Evolutionary conservation across 1,140 invertebrate species (phyloP).

Genomic region (Drosophila sulfurigaster): DNA sequence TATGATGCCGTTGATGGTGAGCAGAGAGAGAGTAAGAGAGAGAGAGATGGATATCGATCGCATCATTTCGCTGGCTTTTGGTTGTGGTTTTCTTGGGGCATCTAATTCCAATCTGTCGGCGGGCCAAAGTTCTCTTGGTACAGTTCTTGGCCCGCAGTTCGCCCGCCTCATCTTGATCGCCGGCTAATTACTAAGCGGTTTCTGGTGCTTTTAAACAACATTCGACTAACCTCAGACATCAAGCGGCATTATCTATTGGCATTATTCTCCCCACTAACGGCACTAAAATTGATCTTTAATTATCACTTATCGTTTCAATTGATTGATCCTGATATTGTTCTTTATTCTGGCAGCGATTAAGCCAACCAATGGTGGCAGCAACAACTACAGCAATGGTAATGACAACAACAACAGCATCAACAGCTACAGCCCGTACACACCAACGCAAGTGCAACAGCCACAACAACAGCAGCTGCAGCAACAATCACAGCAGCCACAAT

Average conservation of each 20-base stretch:
- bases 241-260: slow-evolving; percentile 44
- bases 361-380: slow-evolving; percentile 42
- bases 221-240: slow-evolving; percentile 57
- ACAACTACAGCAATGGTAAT: slow-evolving; percentile 33
- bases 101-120: slow-evolving; percentile 27
- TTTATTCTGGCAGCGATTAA: slow-evolving; percentile 47
- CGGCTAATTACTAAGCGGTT: slow-evolving; percentile 78
- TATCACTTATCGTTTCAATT: not conserved
- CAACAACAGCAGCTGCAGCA: slow-evolving; percentile 29
- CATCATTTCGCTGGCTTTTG: slow-evolving; percentile 44
- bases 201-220: slow-evolving; percentile 72
- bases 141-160: slow-evolving; percentile 42
- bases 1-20: slow-evolving; percentile 80
- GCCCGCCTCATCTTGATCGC: slow-evolving; percentile 57
- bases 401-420: slow-evolving; percentile 26
- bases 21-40: slow-evolving; percentile 33
- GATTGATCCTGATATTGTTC: not conserved
- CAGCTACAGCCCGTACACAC: slow-evolving; percentile 49
- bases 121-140: slow-evolving; percentile 41
- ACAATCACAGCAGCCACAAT: slow-evolving; percentile 50
- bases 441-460: slow-evolving; percentile 14
- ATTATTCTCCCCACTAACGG: slow-evolving; percentile 64
- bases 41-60: slow-evolving; percentile 16
- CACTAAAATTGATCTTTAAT: slow-evolving; percentile 46
- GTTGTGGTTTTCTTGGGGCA: slow-evolving; percentile 35